Percentiles rank a stretch among this genome's conserved stretches.
Conservation (phyloP, 2,888 invertebrate genomes). For the Invenusta paracnida region DNA sequence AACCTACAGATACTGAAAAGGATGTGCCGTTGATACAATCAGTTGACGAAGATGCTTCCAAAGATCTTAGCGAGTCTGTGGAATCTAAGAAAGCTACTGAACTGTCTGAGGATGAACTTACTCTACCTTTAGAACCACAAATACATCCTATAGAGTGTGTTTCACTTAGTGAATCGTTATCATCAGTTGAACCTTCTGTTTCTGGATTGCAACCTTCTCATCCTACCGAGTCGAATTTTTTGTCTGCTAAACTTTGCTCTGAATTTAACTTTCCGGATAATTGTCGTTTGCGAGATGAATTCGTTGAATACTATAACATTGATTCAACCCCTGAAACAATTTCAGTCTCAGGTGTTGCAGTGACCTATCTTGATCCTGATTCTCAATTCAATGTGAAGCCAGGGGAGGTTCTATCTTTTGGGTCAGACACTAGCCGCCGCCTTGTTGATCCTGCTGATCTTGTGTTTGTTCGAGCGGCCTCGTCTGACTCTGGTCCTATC, state of each 20-base stretch:
- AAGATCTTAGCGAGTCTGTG: background rate
- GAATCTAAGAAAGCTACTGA: background rate
- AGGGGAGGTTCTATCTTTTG: background rate
- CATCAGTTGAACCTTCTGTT: too few relatives aligned
- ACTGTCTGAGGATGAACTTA: background rate
- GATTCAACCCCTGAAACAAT: background rate
- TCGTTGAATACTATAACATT: background rate
- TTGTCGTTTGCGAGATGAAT: background rate
- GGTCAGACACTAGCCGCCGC: background rate
- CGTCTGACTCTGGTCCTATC: background rate
- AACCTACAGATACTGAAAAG: too few relatives aligned
- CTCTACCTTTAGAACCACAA: too few relatives aligned
- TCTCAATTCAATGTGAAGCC: background rate
- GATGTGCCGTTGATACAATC: too few relatives aligned
- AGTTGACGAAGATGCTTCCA: too few relatives aligned
- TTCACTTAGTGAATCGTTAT: too few relatives aligned
- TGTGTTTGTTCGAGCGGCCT: background rate
- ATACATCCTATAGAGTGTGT: too few relatives aligned
- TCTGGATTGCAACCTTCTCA: too few relatives aligned
- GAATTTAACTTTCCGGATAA: background rate
- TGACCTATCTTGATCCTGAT: background rate
- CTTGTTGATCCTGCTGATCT: background rate
- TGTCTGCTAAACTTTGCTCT: background rate
- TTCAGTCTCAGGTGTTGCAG: background rate
- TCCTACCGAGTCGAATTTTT: background rate